These are phyloP conservation scores for Tragelaphus strepsiceros DNA, from an alignment of 2,113 vertebrate genomes.

Conservation along the genomic window DNA sequence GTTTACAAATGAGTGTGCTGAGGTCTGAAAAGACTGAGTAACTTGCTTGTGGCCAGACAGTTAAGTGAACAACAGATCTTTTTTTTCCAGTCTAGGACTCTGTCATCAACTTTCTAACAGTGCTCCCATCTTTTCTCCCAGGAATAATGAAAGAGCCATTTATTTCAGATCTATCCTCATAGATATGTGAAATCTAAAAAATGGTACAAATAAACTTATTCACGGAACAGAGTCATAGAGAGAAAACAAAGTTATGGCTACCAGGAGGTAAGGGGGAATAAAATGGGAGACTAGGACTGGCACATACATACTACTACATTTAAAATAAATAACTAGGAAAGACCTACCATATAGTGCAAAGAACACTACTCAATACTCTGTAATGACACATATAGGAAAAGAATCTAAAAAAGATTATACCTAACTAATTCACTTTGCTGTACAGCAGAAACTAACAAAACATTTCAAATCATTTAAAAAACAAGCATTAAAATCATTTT, in stretches of 20 bases:
- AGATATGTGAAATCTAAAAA: neutral
- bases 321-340: neutral
- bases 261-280: neutral
- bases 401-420: neutral
- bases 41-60: neutral
- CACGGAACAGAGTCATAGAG: neutral
- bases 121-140: neutral
- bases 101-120: neutral
- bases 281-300: neutral
- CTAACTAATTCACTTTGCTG: neutral
- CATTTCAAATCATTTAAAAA: neutral
- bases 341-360: neutral
- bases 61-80: neutral
- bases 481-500: neutral
- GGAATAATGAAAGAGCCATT: neutral
- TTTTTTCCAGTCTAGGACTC: neutral
- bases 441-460: neutral
- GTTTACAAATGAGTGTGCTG: neutral
- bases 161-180: neutral
- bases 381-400: neutral
- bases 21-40: neutral
- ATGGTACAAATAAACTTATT: neutral
- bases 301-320: neutral
- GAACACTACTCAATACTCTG: neutral
- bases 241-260: neutral